Conservation (phyloP, 2,113 vertebrate species). For the Tauraco erythrolophus region DNA sequence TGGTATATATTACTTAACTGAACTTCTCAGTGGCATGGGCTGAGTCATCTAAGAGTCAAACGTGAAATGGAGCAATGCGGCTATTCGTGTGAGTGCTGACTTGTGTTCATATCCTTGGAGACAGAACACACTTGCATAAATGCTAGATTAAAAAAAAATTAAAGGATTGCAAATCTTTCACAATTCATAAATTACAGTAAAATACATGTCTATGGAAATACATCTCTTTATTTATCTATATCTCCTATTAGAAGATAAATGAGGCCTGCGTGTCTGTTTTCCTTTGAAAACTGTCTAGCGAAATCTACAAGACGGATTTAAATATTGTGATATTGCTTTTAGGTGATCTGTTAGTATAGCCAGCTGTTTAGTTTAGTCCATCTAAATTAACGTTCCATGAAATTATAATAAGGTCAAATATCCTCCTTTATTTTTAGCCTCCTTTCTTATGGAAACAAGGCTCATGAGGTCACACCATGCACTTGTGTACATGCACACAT, state of each 20-base stretch:
- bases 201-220: neutral
- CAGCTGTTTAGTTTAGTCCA: neutral
- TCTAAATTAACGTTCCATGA: neutral
- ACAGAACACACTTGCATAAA: neutral
- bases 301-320: neutral
- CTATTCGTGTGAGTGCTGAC: neutral
- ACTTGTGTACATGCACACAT: neutral
- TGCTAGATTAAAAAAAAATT: neutral
- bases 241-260: neutral
- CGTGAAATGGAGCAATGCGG: neutral
- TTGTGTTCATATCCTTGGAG: neutral
- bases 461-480: neutral
- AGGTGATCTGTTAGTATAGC: neutral
- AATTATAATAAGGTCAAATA: neutral
- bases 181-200: neutral
- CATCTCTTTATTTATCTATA: neutral
- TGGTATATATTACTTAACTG: neutral
- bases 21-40: neutral
- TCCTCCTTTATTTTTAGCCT: neutral
- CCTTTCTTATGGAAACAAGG: neutral
- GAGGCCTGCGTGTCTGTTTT: neutral
- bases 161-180: neutral
- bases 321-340: neutral
- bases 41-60: neutral
- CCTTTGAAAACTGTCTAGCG: neutral